Base-by-base conservation (phyloP, 2,888 invertebrate species). In the Nyleta sp. region DNA sequence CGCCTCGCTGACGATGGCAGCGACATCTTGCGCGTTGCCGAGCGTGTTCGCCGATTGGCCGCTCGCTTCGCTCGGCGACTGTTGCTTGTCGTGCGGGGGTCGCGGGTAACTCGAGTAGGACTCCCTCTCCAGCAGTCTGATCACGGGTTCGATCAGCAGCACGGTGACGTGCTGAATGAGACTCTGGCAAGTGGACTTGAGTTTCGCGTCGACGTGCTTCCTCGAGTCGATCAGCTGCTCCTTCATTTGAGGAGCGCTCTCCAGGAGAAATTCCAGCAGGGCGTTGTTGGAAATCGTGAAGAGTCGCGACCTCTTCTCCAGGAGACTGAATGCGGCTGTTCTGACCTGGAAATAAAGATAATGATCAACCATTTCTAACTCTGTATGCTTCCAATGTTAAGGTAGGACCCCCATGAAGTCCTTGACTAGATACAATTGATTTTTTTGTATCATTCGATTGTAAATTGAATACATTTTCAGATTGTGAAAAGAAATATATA, bases 181-280 rank as follows among this genome's bases (percentile, higher is more conserved):
- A 24, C 93, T 92, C 88, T 99, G 98, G 88, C 99, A 99, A 33
- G 96, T 95, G 2, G 92, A 92, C 91, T 99, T 98, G 82, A 99
- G 90, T 86, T 97, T 97, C 24, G 96, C 93, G 87, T 99, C 99
- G 0, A 99, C 98, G 87, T 99, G 98, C 90, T 98, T 97, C 83
- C 99, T 94, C 0, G 99, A 99, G 89, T 99, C 99, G 22, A 98
- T 92, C 74, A 98, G 92, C 87, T 97, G 96, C 88, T 99, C 99
- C 82, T 94, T 95, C 55, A 99, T 97, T 91, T 96, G 95, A 0
- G 99, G 98, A 1, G 99, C 97, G 1, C 98, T 98, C 91, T 99
- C 96, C 22, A 97, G 91, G 20, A 97, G 90, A 87, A 99, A 98
- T 88, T 99, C 98, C 10, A 99, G 91, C 52, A 99, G 89, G 0